These are phyloP conservation scores for Antedon mediterranea DNA, from an alignment of 53 echinoderm and acorn worm genomes.

Conservation along the genomic window DNA sequence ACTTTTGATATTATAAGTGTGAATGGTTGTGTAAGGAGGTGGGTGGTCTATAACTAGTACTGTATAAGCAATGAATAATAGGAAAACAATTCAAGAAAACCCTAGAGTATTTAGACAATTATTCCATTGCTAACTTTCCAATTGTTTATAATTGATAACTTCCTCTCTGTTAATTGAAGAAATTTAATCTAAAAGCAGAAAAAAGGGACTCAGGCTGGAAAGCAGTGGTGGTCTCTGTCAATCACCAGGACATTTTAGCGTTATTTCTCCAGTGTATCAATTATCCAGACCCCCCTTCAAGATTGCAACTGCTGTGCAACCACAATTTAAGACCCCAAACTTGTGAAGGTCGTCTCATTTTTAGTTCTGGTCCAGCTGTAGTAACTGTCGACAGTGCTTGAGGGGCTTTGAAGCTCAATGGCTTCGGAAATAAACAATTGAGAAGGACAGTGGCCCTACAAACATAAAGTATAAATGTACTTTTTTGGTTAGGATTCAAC, in stretches of 20 bases:
- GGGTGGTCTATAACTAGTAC: neutral
- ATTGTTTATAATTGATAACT: neutral
- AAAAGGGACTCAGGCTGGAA: neutral
- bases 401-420: neutral
- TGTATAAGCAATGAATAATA: neutral
- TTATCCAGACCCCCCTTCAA: neutral
- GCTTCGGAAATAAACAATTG: too few species aligned
- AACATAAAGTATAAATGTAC: too few species aligned
- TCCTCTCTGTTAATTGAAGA: neutral
- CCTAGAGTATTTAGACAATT: too few species aligned
- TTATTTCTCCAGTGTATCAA: neutral
- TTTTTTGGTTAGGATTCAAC: too few species aligned
- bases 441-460: too few species aligned
- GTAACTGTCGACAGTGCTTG: neutral
- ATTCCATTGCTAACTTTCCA: neutral
- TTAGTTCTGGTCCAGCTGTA: neutral
- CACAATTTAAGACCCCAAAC: neutral
- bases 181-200: neutral
- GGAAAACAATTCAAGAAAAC: neutral
- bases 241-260: neutral
- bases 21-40: neutral
- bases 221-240: neutral
- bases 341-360: neutral
- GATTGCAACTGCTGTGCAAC: neutral
- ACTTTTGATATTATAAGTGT: too few species aligned